A percentile compares a stretch with the other conserved stretches of the same genome.
Conservation (phyloP, 2,888 invertebrate genomes). For the Acronicta alni region DNA sequence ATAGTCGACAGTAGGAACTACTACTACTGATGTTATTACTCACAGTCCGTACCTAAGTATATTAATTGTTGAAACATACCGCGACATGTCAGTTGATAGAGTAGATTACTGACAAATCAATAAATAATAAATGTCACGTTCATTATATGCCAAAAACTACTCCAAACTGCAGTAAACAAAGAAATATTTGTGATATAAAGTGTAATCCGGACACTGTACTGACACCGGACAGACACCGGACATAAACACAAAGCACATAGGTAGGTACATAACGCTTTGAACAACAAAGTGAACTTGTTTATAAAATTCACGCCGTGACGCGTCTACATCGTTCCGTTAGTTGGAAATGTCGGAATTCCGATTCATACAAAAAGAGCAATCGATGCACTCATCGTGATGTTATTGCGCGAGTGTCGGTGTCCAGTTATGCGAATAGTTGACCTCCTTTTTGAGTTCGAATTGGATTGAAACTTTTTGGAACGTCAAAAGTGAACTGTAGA, state of each 20-base stretch:
- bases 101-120: too few relatives aligned
- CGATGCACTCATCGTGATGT: constrained; percentile 43
- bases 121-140: too few relatives aligned
- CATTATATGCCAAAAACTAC: too few relatives aligned
- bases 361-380: constrained; percentile 31
- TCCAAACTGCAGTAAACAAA: background rate
- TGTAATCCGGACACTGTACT: background rate
- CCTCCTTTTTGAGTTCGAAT: constrained; percentile 45
- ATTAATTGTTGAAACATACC: too few relatives aligned
- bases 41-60: too few relatives aligned
- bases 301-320: constrained; percentile 13
- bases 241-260: constrained; percentile 1
- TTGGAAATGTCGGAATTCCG: constrained; percentile 17
- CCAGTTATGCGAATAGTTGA: constrained; percentile 42
- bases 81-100: too few relatives aligned
- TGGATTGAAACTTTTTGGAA: constrained; percentile 30
- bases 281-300: constrained; percentile 7
- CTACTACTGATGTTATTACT: too few relatives aligned
- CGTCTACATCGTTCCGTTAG: constrained; percentile 21
- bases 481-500: constrained; percentile 22
- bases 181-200: background rate
- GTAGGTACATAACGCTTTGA: constrained; percentile 6
- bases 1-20: too few relatives aligned
- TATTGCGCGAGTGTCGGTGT: constrained; percentile 32
- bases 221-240: background rate